These are phyloP conservation scores for Liparis tanakae DNA, from an alignment of 2,797 vertebrate genomes.

Conservation along the genomic window DNA sequence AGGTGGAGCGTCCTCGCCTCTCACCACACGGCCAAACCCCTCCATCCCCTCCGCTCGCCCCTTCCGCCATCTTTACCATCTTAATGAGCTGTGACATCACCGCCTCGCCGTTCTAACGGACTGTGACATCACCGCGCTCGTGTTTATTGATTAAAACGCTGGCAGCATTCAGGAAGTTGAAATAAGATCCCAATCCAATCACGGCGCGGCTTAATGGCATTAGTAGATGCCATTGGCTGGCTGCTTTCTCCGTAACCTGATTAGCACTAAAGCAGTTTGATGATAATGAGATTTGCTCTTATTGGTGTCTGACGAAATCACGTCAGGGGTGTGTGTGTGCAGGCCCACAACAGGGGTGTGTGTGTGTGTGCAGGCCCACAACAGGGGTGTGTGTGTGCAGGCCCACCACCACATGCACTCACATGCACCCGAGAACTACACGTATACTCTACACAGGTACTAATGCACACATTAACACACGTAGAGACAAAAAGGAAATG, in stretches of 20 bases:
- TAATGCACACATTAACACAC: slow-evolving; percentile 7
- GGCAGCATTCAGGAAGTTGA: slow-evolving; percentile 81
- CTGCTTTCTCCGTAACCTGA: slow-evolving; percentile 83
- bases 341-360: slow-evolving; percentile 30
- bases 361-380: slow-evolving; percentile 20
- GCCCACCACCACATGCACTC: slow-evolving; percentile 7
- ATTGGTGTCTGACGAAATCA: slow-evolving; percentile 85
- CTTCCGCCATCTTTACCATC: slow-evolving; percentile 49
- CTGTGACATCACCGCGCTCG: slow-evolving; percentile 79
- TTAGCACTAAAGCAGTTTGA: slow-evolving; percentile 82
- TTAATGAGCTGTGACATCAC: slow-evolving; percentile 78
- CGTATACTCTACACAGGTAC: neutral
- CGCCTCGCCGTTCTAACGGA: slow-evolving; percentile 61
- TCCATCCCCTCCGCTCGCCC: slow-evolving; percentile 36
- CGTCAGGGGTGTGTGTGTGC: slow-evolving; percentile 58
- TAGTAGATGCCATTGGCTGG: slow-evolving; percentile 85
- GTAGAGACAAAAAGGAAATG: neutral
- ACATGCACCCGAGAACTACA: slow-evolving; percentile 12
- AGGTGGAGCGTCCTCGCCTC: slow-evolving; percentile 33
- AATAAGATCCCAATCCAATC: slow-evolving; percentile 84
- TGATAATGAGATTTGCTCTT: slow-evolving; percentile 85
- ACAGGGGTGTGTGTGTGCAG: slow-evolving; percentile 29
- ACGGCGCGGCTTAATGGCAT: slow-evolving; percentile 82
- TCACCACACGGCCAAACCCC: slow-evolving; percentile 16
- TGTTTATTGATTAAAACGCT: slow-evolving; percentile 84